Percentiles rank a stretch among this genome's conserved stretches.
These are phyloP conservation scores for Poicephalus meyeri DNA, from an alignment of 2,113 vertebrate genomes.

Conservation along the genomic window DNA sequence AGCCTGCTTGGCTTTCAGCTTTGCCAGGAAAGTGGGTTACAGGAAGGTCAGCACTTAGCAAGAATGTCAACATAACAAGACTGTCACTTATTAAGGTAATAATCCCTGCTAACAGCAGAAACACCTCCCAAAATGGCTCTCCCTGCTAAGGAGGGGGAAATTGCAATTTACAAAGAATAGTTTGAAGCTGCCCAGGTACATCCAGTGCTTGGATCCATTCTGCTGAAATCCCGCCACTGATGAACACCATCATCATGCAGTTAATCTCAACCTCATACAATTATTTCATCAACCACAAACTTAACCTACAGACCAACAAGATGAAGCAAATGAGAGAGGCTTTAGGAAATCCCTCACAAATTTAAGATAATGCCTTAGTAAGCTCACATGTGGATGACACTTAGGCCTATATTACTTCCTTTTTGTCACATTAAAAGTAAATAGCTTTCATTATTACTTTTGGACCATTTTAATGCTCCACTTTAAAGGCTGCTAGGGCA, in stretches of 20 bases:
- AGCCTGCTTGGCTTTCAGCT: background rate
- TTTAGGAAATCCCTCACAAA: background rate
- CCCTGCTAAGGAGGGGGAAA: background rate
- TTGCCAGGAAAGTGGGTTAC: background rate
- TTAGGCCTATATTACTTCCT: background rate
- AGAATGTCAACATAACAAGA: background rate
- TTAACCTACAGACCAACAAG: background rate
- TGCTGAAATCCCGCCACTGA: background rate
- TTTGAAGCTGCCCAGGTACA: background rate
- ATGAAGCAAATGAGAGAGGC: background rate
- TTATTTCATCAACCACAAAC: background rate
- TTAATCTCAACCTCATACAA: background rate
- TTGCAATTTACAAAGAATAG: background rate
- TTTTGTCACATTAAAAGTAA: background rate
- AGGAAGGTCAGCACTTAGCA: slow-evolving; percentile 10
- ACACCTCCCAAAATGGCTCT: background rate
- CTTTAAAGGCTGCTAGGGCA: background rate
- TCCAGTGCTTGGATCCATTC: background rate
- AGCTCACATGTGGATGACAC: background rate
- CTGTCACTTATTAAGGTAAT: background rate
- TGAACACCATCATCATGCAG: fast-evolving
- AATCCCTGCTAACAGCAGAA: background rate
- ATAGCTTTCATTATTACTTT: background rate
- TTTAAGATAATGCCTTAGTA: background rate
- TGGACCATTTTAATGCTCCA: background rate